phyloP scores from a whole-genome alignment of 2,797 vertebrate species.

The Scyliorhinus canicula region DNA sequence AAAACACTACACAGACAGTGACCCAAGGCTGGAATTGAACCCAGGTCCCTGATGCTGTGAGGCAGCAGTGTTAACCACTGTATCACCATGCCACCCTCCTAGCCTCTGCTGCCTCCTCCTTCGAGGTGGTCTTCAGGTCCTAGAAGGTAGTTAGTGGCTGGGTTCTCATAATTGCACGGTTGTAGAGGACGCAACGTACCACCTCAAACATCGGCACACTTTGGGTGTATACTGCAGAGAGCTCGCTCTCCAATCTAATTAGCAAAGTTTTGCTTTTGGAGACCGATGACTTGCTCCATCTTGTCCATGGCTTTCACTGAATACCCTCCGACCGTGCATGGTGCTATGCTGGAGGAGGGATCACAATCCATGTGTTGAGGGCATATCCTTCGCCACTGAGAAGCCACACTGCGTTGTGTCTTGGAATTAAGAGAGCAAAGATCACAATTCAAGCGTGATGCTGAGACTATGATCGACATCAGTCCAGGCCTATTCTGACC shows the following conservation, averaged over 20 bases:
- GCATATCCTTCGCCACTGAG: not conserved
- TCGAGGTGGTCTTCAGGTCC: not conserved
- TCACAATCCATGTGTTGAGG: not conserved
- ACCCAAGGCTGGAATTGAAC: too few species aligned
- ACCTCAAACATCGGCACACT: not conserved
- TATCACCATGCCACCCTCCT: not conserved
- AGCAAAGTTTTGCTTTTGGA: not conserved
- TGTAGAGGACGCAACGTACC: not conserved
- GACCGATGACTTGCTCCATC: not conserved
- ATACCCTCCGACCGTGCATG: not conserved
- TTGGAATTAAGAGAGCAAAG: not conserved
- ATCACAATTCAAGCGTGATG: not conserved
- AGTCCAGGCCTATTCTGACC: not conserved
- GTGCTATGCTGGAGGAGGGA: not conserved
- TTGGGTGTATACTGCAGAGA: not conserved
- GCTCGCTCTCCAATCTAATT: not conserved
- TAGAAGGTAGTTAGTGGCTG: not conserved
- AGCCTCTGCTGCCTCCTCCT: too few species aligned
- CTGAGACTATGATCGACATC: not conserved
- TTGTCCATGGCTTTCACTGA: not conserved
- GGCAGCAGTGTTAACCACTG: too few species aligned
- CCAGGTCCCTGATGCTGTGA: too few species aligned
- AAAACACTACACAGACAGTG: too few species aligned
- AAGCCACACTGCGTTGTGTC: not conserved
- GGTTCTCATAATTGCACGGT: not conserved